Conservation (phyloP, 2,113 vertebrate species). For the Tauraco erythrolophus region DNA sequence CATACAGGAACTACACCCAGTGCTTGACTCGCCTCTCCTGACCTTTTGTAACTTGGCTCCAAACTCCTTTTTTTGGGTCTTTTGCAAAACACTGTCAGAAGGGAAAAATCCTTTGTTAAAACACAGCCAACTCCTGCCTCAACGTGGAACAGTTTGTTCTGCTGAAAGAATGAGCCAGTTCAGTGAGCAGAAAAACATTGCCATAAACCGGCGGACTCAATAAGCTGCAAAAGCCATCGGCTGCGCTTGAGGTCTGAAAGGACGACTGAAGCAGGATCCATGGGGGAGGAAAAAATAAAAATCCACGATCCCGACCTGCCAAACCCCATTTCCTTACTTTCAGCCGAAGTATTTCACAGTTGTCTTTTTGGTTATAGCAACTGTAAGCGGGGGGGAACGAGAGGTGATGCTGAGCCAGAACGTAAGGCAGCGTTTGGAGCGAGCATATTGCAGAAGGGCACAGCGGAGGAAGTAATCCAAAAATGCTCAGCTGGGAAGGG, state of each 20-base stretch:
- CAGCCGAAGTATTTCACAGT: constrained; percentile 41
- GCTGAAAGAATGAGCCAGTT: constrained; percentile 82
- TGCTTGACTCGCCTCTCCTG: constrained; percentile 79
- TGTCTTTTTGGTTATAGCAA: constrained; percentile 13
- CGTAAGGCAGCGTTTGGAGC: not conserved
- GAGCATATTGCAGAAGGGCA: constrained; percentile 49
- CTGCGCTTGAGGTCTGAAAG: not conserved
- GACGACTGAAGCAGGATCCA: not conserved
- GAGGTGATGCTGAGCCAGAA: constrained; percentile 27
- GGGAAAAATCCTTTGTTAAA: constrained; percentile 82
- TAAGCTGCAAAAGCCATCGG: constrained; percentile 69
- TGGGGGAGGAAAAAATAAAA: not conserved
- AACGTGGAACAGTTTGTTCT: constrained; percentile 85
- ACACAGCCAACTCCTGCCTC: constrained; percentile 83
- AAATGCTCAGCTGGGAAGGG: constrained; percentile 51
- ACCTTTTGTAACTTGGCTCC: constrained; percentile 86
- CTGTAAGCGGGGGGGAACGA: constrained; percentile 19
- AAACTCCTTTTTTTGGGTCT: constrained; percentile 81
- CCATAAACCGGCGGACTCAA: constrained; percentile 71
- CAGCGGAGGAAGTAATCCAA: constrained; percentile 17
- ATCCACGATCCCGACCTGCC: not conserved
- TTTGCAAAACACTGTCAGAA: constrained; percentile 82
- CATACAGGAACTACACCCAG: constrained; percentile 82
- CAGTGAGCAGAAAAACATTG: constrained; percentile 83
- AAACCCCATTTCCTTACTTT: not conserved